phyloP scores from a whole-genome alignment of 2,888 invertebrate genomes.

The Caenorhabditis imperialis region DNA sequence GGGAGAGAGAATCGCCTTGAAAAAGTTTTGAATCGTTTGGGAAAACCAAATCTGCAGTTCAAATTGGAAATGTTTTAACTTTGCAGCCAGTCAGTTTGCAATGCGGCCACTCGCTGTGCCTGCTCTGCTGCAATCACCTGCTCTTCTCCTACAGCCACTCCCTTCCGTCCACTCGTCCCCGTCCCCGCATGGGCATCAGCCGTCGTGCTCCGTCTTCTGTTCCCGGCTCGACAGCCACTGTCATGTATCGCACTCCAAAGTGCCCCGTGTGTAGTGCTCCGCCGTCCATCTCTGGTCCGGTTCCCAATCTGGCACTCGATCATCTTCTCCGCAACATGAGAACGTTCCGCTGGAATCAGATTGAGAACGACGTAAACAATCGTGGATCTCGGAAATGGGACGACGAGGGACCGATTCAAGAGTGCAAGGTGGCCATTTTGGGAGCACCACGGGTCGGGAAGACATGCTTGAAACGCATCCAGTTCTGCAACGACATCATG shows the following conservation, averaged over 20 bases:
- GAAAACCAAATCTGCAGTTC: no score
- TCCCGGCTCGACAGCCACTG: conserved; percentile 17
- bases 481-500: conserved; percentile 58
- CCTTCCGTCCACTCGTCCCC: conserved; percentile 2
- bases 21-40: not conserved
- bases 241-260: conserved; percentile 52
- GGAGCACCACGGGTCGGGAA: conserved; percentile 64
- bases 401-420: conserved; percentile 44
- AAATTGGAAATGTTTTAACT: no score
- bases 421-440: conserved; percentile 62
- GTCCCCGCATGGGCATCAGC: conserved; percentile 56
- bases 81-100: conserved; percentile 62
- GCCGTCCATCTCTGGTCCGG: conserved; percentile 44
- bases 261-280: conserved; percentile 56
- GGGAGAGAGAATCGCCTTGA: not conserved
- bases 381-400: conserved; percentile 22
- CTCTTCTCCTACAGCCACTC: conserved; percentile 21
- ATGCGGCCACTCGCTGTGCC: conserved; percentile 67
- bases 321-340: conserved; percentile 53
- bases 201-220: conserved; percentile 15
- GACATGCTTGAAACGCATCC: conserved; percentile 59
- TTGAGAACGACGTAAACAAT: conserved; percentile 23
- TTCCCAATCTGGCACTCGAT: conserved; percentile 59
- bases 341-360: conserved; percentile 41
- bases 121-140: conserved; percentile 51